Base-by-base conservation (phyloP, 1,140 invertebrate genomes). In the Heliconius eleuchia region DNA sequence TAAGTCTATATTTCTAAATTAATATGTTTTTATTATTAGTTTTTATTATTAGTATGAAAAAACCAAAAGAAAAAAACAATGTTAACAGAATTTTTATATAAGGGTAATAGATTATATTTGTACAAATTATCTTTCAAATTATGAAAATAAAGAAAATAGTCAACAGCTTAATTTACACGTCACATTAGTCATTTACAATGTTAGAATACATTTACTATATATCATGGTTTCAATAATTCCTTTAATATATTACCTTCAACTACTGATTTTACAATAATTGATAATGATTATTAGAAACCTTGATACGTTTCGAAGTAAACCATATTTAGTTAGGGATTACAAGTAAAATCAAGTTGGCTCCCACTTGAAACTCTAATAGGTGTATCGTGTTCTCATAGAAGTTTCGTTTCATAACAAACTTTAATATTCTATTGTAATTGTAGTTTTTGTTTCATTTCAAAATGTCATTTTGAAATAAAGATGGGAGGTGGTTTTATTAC, bases 361-460 rank as follows among this genome's bases (percentile, higher is more conserved):
- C 13, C 23, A 66, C 60, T 66, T 66, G 57, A 60, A 66, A 23
- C 60, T 27, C 71, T 39, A 9, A 42, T 72, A 72, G 71, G 71
- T 42, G 34, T 42, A 72, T 39, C 37, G 34, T n/a, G 37, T 72
- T 37, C 13, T 71, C 71, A 71, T 34, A 2, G 6, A 88, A 85
- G 83, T 87, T 87, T 85, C 52, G 82, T 87, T 85, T 87, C 79
- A 87, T 79, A 86, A 86, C 81, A 87, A 86, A 87, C 78, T 85
- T 87, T 83, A 77, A 84, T 85, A 87, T 87, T 84, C 80, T 86
- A 88, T 89, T 87, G 84, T 79, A 82, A 70, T 71, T 77, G 60
- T 83, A 81, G 77, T 84, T 72, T 84, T 72, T 72, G 70, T 72
- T 39, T 72, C 18, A 72, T 72, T 39, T 72, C 18, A 72, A 72